These are phyloP conservation scores for Calameuta idolon DNA, from an alignment of 2,888 invertebrate genomes.

Conservation along the genomic window DNA sequence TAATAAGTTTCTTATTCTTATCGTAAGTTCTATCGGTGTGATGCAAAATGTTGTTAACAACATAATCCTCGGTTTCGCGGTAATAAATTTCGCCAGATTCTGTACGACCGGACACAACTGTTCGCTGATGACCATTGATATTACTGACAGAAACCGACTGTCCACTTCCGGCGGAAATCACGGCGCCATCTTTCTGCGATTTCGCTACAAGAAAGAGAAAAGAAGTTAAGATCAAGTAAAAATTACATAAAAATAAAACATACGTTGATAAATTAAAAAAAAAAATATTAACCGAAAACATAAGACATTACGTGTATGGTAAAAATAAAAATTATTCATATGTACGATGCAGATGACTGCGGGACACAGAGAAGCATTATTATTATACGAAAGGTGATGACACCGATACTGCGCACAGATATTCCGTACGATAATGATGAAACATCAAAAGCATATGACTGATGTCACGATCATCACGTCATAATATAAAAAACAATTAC, in stretches of 20 bases:
- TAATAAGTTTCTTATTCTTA: conserved; percentile 19
- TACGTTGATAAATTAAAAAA: background rate
- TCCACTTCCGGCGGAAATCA: background rate
- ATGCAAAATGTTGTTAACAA: conserved; percentile 34
- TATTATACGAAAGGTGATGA: background rate
- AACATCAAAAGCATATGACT: background rate
- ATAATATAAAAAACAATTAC: background rate
- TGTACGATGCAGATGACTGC: background rate
- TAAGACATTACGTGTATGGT: background rate
- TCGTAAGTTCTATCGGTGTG: conserved; percentile 42
- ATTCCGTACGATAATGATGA: background rate
- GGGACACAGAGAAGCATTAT: background rate
- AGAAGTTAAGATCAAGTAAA: background rate
- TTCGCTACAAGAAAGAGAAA: background rate
- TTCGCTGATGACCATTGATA: conserved; percentile 21
- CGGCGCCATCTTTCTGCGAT: background rate
- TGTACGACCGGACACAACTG: conserved; percentile 36
- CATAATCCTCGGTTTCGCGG: conserved; percentile 33
- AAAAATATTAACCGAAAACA: background rate
- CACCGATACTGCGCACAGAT: background rate
- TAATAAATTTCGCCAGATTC: conserved; percentile 41
- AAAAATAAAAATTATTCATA: background rate
- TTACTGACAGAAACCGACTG: background rate
- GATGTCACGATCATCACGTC: background rate
- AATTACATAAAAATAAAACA: background rate